Evolutionary conservation across 2,113 vertebrate genomes (phyloP).

Genomic region (Narcine bancroftii): DNA sequence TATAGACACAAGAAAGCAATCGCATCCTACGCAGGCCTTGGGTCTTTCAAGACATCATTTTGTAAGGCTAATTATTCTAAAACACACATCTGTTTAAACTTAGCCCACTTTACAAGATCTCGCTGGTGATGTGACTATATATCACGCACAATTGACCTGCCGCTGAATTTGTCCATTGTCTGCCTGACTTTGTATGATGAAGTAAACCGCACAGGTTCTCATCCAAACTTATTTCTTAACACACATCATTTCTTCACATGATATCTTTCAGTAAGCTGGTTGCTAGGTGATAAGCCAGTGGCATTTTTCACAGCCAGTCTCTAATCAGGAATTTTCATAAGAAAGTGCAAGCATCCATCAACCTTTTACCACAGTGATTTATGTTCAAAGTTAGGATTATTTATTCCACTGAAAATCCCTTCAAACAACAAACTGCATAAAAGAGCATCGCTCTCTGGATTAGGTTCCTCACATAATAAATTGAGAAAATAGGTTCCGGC

Average conservation of each 20-base stretch:
- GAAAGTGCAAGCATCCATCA: slow-evolving; percentile 76
- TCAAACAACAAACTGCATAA: slow-evolving; percentile 80
- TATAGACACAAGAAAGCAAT: background rate
- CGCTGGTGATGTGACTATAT: background rate
- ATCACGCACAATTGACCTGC: background rate
- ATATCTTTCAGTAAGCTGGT: slow-evolving; percentile 56
- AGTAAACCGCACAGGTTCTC: background rate
- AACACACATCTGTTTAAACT: background rate
- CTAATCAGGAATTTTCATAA: slow-evolving; percentile 82
- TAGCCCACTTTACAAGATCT: background rate
- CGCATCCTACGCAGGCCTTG: background rate
- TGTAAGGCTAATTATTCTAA: background rate
- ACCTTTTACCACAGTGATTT: slow-evolving; percentile 65
- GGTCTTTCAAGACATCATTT: background rate
- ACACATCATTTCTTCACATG: slow-evolving; percentile 16
- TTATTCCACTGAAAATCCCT: slow-evolving; percentile 84
- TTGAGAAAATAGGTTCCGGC: slow-evolving; percentile 51
- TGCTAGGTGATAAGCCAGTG: slow-evolving; percentile 78
- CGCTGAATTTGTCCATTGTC: background rate
- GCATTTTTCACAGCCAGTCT: slow-evolving; percentile 68
- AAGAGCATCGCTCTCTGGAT: slow-evolving; percentile 54
- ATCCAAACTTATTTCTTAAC: slow-evolving; percentile 11
- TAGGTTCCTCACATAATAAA: slow-evolving; percentile 63
- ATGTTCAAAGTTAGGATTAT: slow-evolving; percentile 97
- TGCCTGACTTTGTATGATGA: background rate